Percentiles rank a stretch among this genome's conserved stretches.
These are phyloP conservation scores for Phoebastria nigripes DNA, from an alignment of 2,797 vertebrate genomes.

Conservation along the genomic window DNA sequence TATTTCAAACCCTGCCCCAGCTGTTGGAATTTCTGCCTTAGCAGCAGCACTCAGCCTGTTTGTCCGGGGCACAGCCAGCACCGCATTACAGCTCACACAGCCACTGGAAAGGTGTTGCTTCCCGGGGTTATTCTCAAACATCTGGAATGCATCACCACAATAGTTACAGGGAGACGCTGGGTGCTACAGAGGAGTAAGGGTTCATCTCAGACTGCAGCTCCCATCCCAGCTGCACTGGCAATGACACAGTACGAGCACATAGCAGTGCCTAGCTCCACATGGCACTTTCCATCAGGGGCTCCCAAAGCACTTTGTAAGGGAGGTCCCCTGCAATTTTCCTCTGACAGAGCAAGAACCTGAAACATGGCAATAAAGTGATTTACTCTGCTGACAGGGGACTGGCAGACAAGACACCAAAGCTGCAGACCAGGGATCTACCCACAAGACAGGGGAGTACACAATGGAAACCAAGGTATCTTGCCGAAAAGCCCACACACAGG, in stretches of 20 bases:
- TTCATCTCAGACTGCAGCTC: not conserved
- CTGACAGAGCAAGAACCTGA: not conserved
- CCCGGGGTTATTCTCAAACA: not conserved
- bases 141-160: not conserved
- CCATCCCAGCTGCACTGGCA: not conserved
- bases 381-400: not conserved
- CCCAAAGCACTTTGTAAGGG: not conserved
- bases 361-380: not conserved
- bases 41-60: not conserved
- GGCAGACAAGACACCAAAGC: not conserved
- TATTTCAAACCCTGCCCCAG: not conserved
- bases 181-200: not conserved
- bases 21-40: not conserved
- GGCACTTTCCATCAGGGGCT: not conserved
- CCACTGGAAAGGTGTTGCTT: not conserved
- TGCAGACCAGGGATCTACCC: not conserved
- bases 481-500: not conserved
- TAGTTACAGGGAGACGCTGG: not conserved
- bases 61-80: not conserved
- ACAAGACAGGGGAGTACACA: not conserved
- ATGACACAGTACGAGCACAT: accelerated
- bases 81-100: not conserved
- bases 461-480: not conserved
- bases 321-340: not conserved
- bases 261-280: not conserved